Evolutionary conservation across 2,797 vertebrate genomes (phyloP).

Genomic region (Lepus townsendii): DNA sequence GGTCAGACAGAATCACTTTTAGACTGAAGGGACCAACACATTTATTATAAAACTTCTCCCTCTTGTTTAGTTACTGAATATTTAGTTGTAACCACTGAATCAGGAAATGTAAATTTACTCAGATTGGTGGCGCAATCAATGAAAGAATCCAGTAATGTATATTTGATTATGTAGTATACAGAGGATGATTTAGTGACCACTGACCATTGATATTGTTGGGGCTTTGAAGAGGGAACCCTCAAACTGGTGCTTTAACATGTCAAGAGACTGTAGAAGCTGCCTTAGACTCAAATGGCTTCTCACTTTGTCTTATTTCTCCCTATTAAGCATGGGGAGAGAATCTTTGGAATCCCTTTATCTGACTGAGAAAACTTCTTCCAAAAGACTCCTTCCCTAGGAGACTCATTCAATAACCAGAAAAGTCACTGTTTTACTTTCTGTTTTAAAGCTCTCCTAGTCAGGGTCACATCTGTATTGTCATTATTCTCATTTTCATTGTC

Average conservation of each 20-base stretch:
- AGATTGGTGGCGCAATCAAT: neutral
- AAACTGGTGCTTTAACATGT: neutral
- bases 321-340: neutral
- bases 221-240: neutral
- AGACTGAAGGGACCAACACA: neutral
- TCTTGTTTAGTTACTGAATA: neutral
- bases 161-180: neutral
- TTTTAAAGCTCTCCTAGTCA: neutral
- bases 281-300: too few species aligned
- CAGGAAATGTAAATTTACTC: neutral
- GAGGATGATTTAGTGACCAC: neutral
- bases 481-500: neutral
- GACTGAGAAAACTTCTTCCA: too few species aligned
- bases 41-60: neutral
- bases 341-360: too few species aligned
- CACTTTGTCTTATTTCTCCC: neutral
- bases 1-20: neutral
- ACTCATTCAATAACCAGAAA: neutral
- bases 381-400: too few species aligned
- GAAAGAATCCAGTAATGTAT: neutral
- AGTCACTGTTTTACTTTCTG: neutral
- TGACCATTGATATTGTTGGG: neutral
- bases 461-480: neutral
- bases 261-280: neutral
- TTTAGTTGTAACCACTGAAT: neutral